phyloP scores from a whole-genome alignment of 2,113 vertebrate species.

The Apodemus sylvaticus region DNA sequence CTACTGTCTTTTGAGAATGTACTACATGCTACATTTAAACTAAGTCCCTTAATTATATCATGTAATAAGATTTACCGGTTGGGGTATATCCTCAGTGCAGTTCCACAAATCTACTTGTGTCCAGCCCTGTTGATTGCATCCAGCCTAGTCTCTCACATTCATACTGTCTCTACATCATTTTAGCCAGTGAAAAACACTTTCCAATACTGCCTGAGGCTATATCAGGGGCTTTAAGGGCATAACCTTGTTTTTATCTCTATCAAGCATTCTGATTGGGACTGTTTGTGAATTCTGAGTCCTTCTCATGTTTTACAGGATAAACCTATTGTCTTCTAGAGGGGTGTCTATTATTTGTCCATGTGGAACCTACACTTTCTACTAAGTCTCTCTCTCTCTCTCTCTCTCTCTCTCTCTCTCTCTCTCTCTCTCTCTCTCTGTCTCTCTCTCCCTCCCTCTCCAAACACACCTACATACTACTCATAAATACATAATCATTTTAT shows the following conservation, averaged over 20 bases:
- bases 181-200: constrained; percentile 23
- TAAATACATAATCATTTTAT: not conserved
- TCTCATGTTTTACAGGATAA: not conserved
- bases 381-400: not conserved
- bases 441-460: too few relatives aligned
- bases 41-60: not conserved
- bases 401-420: not conserved
- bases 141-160: not conserved
- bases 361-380: not conserved
- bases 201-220: not conserved
- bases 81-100: not conserved
- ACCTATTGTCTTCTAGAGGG: constrained; percentile 9
- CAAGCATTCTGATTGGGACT: not conserved
- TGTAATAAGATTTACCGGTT: not conserved
- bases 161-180: not conserved
- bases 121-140: not conserved
- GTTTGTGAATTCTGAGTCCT: not conserved
- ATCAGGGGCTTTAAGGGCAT: not conserved
- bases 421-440: too few relatives aligned
- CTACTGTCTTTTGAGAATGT: not conserved
- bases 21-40: not conserved
- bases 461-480: not conserved
- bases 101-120: not conserved
- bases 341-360: not conserved
- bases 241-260: not conserved